A percentile compares a stretch with the other conserved stretches of the same genome.
These are phyloP conservation scores for Lepus timidus DNA, from an alignment of 2,113 vertebrate genomes.

Conservation along the genomic window DNA sequence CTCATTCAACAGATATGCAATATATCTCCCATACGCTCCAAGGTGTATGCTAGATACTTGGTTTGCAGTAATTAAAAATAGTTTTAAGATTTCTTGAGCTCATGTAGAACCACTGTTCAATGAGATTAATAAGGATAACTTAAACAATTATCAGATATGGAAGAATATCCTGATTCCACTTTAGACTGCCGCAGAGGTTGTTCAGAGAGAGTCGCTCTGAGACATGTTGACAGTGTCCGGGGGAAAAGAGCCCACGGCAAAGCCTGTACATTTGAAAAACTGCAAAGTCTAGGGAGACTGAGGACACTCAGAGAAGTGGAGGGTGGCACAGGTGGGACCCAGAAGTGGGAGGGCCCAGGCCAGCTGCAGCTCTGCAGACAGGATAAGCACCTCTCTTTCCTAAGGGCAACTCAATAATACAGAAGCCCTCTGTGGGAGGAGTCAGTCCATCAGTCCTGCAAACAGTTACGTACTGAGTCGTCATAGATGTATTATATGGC, in stretches of 20 bases:
- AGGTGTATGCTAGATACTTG: neutral
- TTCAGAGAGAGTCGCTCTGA: neutral
- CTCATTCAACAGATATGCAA: neutral
- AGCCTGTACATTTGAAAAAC: neutral
- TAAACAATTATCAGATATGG: neutral
- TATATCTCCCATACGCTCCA: neutral
- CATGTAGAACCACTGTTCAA: neutral
- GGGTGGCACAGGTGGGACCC: accelerated
- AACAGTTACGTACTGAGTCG: neutral
- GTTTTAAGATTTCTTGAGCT: neutral
- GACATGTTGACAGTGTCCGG: neutral
- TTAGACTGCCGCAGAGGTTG: neutral
- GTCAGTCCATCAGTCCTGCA: neutral
- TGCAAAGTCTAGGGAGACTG: neutral
- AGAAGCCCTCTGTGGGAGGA: neutral
- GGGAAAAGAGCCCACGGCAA: neutral
- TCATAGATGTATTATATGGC: neutral
- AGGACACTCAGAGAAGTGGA: neutral
- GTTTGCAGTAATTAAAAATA: neutral
- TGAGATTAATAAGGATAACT: neutral
- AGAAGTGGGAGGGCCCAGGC: neutral
- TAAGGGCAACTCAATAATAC: neutral
- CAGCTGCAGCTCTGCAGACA: neutral
- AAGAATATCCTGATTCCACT: neutral
- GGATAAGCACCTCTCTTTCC: neutral